A percentile compares a stretch with the other conserved stretches of the same genome.
Conservation (phyloP, 1,140 invertebrate genomes). For the Zelostemma sp. region DNA sequence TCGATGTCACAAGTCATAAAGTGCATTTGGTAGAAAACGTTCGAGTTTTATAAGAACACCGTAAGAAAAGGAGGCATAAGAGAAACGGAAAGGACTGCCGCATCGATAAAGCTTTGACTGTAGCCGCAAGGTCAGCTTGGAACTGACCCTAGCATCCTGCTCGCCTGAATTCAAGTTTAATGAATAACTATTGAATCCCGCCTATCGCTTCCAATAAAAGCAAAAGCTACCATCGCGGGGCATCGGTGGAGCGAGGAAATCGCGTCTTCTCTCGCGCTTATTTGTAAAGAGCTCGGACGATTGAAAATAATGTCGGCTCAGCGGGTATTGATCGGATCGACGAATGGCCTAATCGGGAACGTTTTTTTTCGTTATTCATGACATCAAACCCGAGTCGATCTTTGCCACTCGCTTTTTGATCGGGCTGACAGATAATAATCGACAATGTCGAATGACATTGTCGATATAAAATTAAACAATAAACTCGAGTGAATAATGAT, state of each 20-base stretch:
- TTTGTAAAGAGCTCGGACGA: conserved; percentile 45
- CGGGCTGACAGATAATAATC: conserved; percentile 18
- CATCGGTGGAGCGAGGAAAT: conserved; percentile 45
- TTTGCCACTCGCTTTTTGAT: conserved; percentile 10
- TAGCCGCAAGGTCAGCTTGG: conserved; percentile 64
- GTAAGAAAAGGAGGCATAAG: conserved; percentile 27
- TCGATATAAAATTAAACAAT: conserved; percentile 22
- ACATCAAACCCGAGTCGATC: conserved; percentile 4
- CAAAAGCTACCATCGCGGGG: conserved; percentile 50
- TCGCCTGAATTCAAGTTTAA: conserved; percentile 65
- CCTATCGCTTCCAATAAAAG: conserved; percentile 63
- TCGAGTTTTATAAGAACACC: too few species aligned
- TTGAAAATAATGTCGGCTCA: conserved; percentile 46
- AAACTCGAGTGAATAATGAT: conserved; percentile 37
- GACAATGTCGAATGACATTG: conserved; percentile 19
- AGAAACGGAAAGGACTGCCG: conserved; percentile 53
- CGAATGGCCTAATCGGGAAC: conserved; percentile 16
- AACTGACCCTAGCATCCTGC: conserved; percentile 66
- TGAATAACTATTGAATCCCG: conserved; percentile 70
- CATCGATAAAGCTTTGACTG: conserved; percentile 66
- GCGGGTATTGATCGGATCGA: conserved; percentile 28
- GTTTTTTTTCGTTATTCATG: conserved; percentile 11
- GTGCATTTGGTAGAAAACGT: too few species aligned
- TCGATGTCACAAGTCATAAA: too few species aligned
- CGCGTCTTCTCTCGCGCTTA: conserved; percentile 45